Percentiles rank a stretch among this genome's conserved stretches.
Evolutionary conservation across 2,888 invertebrate species (phyloP).

Genomic region (Sclerodermus sp.): DNA sequence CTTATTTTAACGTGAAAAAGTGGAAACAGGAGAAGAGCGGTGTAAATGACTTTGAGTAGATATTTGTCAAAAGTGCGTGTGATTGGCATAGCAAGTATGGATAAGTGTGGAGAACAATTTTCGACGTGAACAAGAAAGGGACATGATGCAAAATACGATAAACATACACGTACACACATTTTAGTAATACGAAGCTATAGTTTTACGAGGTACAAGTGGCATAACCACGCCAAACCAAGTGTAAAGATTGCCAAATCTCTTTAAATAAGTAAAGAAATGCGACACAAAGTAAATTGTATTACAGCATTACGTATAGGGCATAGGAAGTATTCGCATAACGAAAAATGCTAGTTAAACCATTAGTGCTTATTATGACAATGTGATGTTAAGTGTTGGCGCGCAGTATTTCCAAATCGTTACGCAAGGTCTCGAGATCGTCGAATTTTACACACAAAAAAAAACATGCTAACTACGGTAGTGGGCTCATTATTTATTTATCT

Average conservation of each 20-base stretch:
- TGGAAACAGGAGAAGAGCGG: no score
- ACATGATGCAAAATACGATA: constrained; percentile 1
- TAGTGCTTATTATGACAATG: constrained; percentile 44
- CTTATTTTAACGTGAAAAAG: no score
- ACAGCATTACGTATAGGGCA: constrained; percentile 37
- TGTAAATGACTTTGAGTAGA: no score
- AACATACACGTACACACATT: constrained; percentile 8
- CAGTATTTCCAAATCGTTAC: constrained; percentile 47
- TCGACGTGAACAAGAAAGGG: no score
- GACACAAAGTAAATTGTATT: constrained; percentile 35
- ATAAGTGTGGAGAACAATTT: no score
- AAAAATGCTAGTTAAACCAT: constrained; percentile 43
- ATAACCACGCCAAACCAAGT: constrained; percentile 35
- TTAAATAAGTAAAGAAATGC: constrained; percentile 24
- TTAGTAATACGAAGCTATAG: constrained; percentile 25
- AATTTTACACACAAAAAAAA: no score
- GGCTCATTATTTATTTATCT: no score
- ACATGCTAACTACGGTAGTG: no score
- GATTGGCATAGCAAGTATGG: no score
- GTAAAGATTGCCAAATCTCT: constrained; percentile 46
- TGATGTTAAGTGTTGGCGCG: constrained; percentile 36
- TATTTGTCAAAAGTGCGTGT: no score
- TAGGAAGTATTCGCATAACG: constrained; percentile 33
- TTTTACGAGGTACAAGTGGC: constrained; percentile 26
- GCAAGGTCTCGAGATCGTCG: not conserved